Evolutionary conservation across 2,113 vertebrate species (phyloP).

Genomic region (Alexandromys fortis): DNA sequence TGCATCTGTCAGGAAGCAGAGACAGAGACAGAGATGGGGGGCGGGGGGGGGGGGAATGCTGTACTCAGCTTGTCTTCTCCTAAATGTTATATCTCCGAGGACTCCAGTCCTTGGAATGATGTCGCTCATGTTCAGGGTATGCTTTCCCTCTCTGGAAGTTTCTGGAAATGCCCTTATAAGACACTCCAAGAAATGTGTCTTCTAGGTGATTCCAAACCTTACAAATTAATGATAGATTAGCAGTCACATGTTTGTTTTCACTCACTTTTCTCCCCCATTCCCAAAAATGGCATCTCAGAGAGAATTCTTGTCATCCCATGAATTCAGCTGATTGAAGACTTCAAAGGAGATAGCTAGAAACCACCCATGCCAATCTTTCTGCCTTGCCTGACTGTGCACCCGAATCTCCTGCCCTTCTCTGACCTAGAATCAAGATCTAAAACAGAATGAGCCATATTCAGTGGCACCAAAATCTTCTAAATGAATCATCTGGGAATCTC

Average conservation of each 20-base stretch:
- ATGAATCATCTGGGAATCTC: background rate
- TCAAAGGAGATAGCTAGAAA: background rate
- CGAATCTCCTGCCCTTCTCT: background rate
- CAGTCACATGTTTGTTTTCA: background rate
- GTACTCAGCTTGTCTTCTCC: background rate
- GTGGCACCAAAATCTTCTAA: background rate
- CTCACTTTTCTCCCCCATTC: background rate
- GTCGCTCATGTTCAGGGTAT: background rate
- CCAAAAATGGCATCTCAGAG: background rate
- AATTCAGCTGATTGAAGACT: background rate
- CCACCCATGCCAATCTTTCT: too few species aligned
- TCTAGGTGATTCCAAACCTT: background rate
- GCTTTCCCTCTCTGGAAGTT: background rate
- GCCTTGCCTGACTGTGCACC: background rate
- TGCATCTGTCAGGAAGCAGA: background rate
- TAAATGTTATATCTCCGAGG: background rate
- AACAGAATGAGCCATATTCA: background rate
- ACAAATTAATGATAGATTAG: background rate
- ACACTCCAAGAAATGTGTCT: background rate
- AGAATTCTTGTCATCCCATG: too few species aligned
- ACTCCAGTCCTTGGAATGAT: background rate
- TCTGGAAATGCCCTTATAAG: background rate
- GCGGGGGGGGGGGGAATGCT: accelerated
- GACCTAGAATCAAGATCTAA: background rate
- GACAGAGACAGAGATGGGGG: too few species aligned